Percentiles rank a stretch among this genome's conserved stretches.
phyloP scores from a whole-genome alignment of 2,797 vertebrate species.

The Falco cherrug region DNA sequence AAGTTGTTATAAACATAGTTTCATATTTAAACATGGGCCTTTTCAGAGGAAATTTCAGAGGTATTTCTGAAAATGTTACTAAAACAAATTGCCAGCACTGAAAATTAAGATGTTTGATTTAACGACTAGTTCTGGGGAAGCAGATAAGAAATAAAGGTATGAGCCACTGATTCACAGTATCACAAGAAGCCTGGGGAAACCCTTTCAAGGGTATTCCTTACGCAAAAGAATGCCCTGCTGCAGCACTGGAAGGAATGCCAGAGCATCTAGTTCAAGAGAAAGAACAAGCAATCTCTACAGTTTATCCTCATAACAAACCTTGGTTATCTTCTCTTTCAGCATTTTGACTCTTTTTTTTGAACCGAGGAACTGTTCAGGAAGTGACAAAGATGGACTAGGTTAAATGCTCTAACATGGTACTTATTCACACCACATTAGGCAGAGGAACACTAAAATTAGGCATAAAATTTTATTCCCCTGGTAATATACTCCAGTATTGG shows the following conservation, averaged over 20 bases:
- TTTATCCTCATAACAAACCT: background rate
- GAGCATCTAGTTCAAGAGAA: background rate
- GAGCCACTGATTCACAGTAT: background rate
- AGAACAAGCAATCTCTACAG: background rate
- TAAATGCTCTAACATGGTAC: slow-evolving; percentile 65
- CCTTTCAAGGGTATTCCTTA: slow-evolving; percentile 7
- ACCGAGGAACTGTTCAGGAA: slow-evolving; percentile 8
- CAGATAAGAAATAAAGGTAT: slow-evolving; percentile 38
- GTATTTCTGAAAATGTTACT: background rate
- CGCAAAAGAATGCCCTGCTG: background rate
- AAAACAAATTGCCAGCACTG: background rate
- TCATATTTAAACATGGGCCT: background rate
- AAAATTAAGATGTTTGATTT: slow-evolving; percentile 1
- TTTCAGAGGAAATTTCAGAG: background rate
- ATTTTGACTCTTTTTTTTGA: background rate
- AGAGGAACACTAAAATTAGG: slow-evolving; percentile 69
- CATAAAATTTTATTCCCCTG: slow-evolving; percentile 73
- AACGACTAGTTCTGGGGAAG: background rate
- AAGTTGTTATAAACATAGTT: background rate
- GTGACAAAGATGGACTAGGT: slow-evolving; percentile 57
- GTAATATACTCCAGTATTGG: slow-evolving; percentile 51
- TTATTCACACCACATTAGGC: slow-evolving; percentile 72
- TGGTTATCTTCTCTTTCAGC: background rate
- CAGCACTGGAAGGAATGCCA: background rate
- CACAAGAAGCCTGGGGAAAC: background rate